Conservation (phyloP, 2,888 invertebrate genomes). For the Acrobasis consociella region DNA sequence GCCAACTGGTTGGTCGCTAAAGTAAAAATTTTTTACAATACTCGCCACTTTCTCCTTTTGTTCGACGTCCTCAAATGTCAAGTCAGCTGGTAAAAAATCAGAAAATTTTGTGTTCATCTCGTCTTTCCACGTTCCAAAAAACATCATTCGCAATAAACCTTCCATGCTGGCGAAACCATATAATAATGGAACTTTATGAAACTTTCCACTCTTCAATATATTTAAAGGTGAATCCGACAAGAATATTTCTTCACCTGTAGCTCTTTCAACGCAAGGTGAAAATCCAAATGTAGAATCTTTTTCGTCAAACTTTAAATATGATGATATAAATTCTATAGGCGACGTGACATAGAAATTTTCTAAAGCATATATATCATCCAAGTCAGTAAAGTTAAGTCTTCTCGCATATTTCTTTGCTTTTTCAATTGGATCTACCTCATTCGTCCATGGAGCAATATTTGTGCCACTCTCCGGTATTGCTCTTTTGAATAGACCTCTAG, state of each 20-base stretch:
- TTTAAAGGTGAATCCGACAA: constrained; percentile 47
- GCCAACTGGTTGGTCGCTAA: constrained; percentile 43
- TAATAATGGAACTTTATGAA: constrained; percentile 48
- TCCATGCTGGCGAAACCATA: constrained; percentile 55
- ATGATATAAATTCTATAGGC: constrained; percentile 41
- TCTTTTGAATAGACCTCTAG: constrained; percentile 50
- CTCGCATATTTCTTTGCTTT: constrained; percentile 45
- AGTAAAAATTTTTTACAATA: constrained; percentile 51
- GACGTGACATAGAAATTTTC: constrained; percentile 51
- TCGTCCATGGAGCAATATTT: constrained; percentile 39
- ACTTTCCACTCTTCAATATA: constrained; percentile 45
- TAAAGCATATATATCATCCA: constrained; percentile 48
- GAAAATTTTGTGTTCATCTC: constrained; percentile 54
- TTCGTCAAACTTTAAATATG: constrained; percentile 26
- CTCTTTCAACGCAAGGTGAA: constrained; percentile 44
- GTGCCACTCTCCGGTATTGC: constrained; percentile 55
- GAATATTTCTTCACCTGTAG: constrained; percentile 41
- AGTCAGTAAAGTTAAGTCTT: constrained; percentile 39
- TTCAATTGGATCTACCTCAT: constrained; percentile 48
- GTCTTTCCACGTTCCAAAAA: constrained; percentile 44
- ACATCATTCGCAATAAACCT: constrained; percentile 35
- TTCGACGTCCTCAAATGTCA: constrained; percentile 45
- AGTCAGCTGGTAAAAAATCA: constrained; percentile 52
- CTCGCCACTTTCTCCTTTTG: constrained; percentile 45
- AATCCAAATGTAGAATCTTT: constrained; percentile 41